These are phyloP conservation scores for Ditylenchus dipsaci DNA, from an alignment of 1,140 invertebrate species.

Conservation along the genomic window DNA sequence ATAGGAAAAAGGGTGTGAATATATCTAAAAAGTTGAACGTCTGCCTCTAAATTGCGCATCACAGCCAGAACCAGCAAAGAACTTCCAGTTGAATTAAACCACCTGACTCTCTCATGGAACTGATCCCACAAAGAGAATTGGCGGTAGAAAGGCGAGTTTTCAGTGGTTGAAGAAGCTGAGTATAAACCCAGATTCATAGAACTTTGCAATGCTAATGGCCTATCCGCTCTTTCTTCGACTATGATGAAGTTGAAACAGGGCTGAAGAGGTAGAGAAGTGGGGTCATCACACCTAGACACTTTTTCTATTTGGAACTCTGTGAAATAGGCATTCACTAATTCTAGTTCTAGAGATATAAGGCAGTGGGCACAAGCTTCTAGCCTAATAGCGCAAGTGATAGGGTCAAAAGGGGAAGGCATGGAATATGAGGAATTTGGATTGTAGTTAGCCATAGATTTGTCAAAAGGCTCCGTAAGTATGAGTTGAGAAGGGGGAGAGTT, in stretches of 20 bases:
- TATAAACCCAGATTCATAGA: not conserved
- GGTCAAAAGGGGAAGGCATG: not conserved
- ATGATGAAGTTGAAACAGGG: conserved; percentile 36
- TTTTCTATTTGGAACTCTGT: conserved; percentile 39
- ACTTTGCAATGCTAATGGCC: not conserved
- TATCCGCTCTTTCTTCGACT: conserved; percentile 38
- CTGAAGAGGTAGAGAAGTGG: conserved; percentile 6
- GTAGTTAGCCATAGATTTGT: not conserved
- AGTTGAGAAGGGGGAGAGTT: not conserved
- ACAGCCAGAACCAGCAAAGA: conserved; percentile 24
- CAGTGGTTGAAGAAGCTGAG: conserved; percentile 15
- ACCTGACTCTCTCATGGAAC: not conserved
- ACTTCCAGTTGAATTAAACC: conserved; percentile 24
- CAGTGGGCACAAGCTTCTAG: conserved; percentile 40
- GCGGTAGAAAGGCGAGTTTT: conserved; percentile 28
- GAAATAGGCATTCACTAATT: conserved; percentile 15
- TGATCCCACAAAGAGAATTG: conserved; percentile 1
- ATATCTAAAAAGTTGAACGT: conserved; percentile 32
- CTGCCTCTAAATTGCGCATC: conserved; percentile 32
- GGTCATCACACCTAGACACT: conserved; percentile 39
- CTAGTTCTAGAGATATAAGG: conserved; percentile 22
- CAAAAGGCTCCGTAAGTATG: not conserved
- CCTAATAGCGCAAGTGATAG: conserved; percentile 17
- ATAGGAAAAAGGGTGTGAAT: conserved; percentile 36
- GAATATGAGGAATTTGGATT: not conserved